Base-by-base conservation (phyloP, 2,888 invertebrate genomes). In the Mythimna ferrago region DNA sequence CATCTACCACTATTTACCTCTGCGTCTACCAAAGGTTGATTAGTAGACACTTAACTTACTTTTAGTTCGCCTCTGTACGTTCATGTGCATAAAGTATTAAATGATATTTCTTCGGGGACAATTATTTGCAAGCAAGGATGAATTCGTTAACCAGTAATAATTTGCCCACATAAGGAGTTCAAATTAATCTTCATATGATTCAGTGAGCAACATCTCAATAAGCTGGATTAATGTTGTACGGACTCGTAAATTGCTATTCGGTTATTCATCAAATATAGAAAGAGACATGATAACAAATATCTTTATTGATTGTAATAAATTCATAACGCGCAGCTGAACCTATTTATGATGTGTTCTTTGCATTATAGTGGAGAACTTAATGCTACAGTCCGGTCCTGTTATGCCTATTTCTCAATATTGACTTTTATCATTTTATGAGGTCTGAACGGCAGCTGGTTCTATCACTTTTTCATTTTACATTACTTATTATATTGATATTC, bases 281-380 rank as follows among this genome's bases (percentile, higher is more conserved):
- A 26, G 60, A 26, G 48, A 48, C 53, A 21, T 7, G 14, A 14
- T 60, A 60, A 38, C 60, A 14, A 75, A 61, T 75, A 75, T 48
- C 5, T 53, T 32, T 19, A 48, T n/a, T 56, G 32, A 57, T 11
- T 54, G 19, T 62, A 57, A 79, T 11, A 44, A 62, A 51, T 58
- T 19, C 26, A 38, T 21, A 11, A 21, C 38, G 48, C 48, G 74
- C 76, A 80, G 80, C 64, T 80, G 80, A 64, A 73, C 74, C 48
- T 51, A 1, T 80, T n/a, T 73, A 53, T 11, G n/a, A 48, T 38
- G 41, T 16, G 32, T n/a, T 6, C 58, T 26, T 38, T 19, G 35
- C 57, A 57, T 72, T 72, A 26, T 53, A 10, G 44, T 32, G 54
- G 32, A n/a, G 80, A 63, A 54, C 79, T 79, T 73, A 73, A 58